Base-by-base conservation (phyloP, 2,797 vertebrate species). In the Anomalospiza imberbis region DNA sequence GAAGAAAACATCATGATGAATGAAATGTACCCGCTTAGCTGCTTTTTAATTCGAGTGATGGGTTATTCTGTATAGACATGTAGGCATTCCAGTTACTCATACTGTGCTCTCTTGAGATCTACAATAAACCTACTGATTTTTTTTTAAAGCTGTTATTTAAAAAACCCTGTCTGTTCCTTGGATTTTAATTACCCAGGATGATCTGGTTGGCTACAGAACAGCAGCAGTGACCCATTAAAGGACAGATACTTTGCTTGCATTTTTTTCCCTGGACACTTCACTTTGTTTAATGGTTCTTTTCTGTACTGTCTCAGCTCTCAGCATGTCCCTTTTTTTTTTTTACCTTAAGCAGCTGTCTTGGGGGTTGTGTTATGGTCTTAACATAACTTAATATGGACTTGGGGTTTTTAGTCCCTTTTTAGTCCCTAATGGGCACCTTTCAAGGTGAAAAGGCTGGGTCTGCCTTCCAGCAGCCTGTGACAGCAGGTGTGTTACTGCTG, bases 1-100 rank as follows among this genome's bases (percentile, higher is more conserved):
- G 68, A 99, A 99, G 97, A 98, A 98, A 75, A 97, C 98, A 32
- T 97, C 98, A 21, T 98, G 97, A 98, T 96, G 94, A 79, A 88
- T 67, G 40, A 91, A 90, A 48, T n/a, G 26, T 50, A 36, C 24
- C 54, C 1, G 34, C 65, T 91, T 91, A 92, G 94, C 61, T 58
- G 85, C 85, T 96, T 97, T 97, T 96, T 91, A 96, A 95, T 82
- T 86, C 57, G 9, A 84, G 82, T 92, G 95, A 88, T 84, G 96
- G 88, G 65, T 79, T 95, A 54, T 19, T 90, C 91, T 96, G 87
- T 80, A 94, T 88, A 94, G 83, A 75, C 6, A 8, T 31, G 83
- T 71, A 85, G 92, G 96, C 85, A 53, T 95, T 96, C 95, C 95
- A 62, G 71, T 75, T 75, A 67, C 62, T 95, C 91, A 71, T 92